Percentiles rank a stretch among this genome's conserved stretches.
phyloP scores from a whole-genome alignment of 1,140 invertebrate species.

The Drosophila novamexicana region DNA sequence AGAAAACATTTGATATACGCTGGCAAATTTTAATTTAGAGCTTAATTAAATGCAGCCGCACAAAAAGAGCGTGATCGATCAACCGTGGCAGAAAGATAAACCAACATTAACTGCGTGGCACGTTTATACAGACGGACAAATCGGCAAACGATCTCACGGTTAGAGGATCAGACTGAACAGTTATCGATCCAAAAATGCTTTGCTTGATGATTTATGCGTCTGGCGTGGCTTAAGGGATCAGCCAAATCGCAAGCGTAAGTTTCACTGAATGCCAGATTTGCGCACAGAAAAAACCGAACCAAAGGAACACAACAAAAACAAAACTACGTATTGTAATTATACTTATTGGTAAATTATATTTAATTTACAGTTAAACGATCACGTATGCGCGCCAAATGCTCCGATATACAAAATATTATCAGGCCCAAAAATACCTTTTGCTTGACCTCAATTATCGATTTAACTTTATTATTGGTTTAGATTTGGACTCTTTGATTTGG shows the following conservation, averaged over 20 bases:
- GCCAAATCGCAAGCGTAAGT: constrained; percentile 56
- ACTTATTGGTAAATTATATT: constrained; percentile 84
- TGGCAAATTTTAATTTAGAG: background rate
- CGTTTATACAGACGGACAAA: constrained; percentile 29
- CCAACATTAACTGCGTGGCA: constrained; percentile 50
- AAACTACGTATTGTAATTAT: constrained; percentile 79
- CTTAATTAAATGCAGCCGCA: background rate
- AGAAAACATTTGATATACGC: background rate
- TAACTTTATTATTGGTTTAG: constrained; percentile 85
- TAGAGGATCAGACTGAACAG: constrained; percentile 49
- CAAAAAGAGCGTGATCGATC: background rate
- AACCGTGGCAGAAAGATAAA: background rate
- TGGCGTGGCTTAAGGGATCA: constrained; percentile 72
- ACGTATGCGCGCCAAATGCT: constrained; percentile 70
- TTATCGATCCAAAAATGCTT: constrained; percentile 65
- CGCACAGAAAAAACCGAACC: constrained; percentile 1
- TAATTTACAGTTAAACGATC: constrained; percentile 84
- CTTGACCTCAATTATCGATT: constrained; percentile 84
- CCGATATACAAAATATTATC: constrained; percentile 32
- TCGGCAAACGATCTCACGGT: constrained; percentile 33
- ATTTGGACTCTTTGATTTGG: constrained; percentile 71
- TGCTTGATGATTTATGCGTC: constrained; percentile 74
- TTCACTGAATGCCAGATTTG: constrained; percentile 30
- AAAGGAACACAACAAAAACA: constrained; percentile 33
- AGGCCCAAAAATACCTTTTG: constrained; percentile 43